Evolutionary conservation across 1,140 invertebrate genomes (phyloP), one percentile per base, ranked within the genome.

Genomic region (Drosophila mayri): DNA sequence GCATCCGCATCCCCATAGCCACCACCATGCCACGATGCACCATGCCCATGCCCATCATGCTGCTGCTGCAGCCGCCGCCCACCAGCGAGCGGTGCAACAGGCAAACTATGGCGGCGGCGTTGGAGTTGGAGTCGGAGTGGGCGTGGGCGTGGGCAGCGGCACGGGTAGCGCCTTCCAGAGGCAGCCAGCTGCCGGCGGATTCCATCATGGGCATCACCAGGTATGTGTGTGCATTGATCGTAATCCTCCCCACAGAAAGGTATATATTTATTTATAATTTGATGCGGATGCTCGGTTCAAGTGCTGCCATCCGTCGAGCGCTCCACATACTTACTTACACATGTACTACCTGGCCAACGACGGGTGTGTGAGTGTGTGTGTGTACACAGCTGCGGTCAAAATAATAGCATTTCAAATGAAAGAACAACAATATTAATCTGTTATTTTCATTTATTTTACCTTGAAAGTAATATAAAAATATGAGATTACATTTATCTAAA

Each of bases 161-260:
- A 67, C 85, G 7, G 91, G 79, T 68, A 92, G 92, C 81, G 92
- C 90, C 60, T 92, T 92, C 60, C 91, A 92, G 74, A 78, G 91
- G 35, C 92, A 90, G 65, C 79, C 85, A 50, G 67, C 79, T 37
- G 28, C 80, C 55, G 73, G 71, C 47, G 91, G 91, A 37, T 92
- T 91, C 65, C 92, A 92, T 92, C 91, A 91, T 83, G 87, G 88
- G 32, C 92, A 91, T 72, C 92, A 92, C 81, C 92, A 92, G 92
- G 92, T 92, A 81, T 79, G 85, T 50, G 55, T 50, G 25, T 38
- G 59, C 61, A 78, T 66, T 61, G 81, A 82, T 78, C 65, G 43
- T 83, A 76, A 86, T 86, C 79, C 83, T 74, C 66, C 47, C 38
- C 66, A 70, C 41, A 35, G 47, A 72, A 72, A 60, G 38, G 66